These are phyloP conservation scores for Teleiodes luculella DNA, from an alignment of 2,888 invertebrate species.

Conservation along the genomic window DNA sequence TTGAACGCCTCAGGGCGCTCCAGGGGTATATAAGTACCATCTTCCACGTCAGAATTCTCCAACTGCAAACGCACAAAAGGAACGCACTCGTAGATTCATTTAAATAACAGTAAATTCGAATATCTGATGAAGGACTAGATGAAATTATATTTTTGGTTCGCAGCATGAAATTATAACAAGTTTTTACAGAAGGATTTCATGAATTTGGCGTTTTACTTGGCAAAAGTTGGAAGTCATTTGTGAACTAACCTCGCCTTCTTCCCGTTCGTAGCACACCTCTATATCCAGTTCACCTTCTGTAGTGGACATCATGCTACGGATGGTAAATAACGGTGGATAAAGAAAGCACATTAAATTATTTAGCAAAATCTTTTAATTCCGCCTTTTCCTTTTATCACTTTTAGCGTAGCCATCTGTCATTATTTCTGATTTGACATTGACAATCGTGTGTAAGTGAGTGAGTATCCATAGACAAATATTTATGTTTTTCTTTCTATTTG, in stretches of 20 bases:
- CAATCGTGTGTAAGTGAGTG: too few species aligned
- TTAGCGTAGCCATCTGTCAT: background rate
- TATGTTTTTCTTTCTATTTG: too few species aligned
- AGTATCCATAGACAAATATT: too few species aligned
- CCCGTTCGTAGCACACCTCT: conserved; percentile 79
- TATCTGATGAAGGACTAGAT: background rate
- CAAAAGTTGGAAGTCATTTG: background rate
- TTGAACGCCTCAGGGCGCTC: conserved; percentile 76
- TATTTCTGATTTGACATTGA: too few species aligned
- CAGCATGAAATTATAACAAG: background rate
- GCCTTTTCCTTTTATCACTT: conserved; percentile 33
- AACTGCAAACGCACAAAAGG: too few species aligned
- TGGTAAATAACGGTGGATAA: conserved; percentile 32
- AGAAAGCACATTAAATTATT: conserved; percentile 52
- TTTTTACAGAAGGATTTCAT: background rate
- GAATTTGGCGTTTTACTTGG: background rate
- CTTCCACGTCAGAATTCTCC: conserved; percentile 73
- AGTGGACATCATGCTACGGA: conserved; percentile 66
- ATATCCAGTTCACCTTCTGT: conserved; percentile 81
- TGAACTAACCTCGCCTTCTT: conserved; percentile 83
- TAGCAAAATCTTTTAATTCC: conserved; percentile 48
- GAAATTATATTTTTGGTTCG: too few species aligned
- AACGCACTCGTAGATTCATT: too few species aligned
- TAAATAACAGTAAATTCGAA: background rate
- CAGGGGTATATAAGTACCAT: conserved; percentile 77